Evolutionary conservation across 2,888 invertebrate genomes (phyloP).

Genomic region (Cephus rjabovi): DNA sequence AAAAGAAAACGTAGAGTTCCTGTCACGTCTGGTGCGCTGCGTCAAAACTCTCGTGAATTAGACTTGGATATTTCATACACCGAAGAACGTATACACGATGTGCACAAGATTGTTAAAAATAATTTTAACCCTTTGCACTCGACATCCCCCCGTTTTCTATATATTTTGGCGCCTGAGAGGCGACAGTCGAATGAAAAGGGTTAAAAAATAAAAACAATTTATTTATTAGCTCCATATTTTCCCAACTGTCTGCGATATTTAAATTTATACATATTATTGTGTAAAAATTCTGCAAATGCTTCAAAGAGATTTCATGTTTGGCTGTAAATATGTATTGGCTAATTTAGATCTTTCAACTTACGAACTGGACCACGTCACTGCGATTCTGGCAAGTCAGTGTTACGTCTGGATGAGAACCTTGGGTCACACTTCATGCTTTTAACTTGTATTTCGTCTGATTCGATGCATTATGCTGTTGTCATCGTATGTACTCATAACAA

Average conservation of each 20-base stretch:
- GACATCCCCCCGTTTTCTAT: too few species aligned
- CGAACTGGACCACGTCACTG: background rate
- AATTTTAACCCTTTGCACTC: background rate
- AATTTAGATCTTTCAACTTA: background rate
- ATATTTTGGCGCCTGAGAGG: too few species aligned
- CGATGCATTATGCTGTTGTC: too few species aligned
- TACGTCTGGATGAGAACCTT: too few species aligned
- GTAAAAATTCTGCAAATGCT: background rate
- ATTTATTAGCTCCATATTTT: background rate
- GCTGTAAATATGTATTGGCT: background rate
- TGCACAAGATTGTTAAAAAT: background rate
- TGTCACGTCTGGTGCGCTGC: slow-evolving; percentile 2
- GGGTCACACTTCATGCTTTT: too few species aligned
- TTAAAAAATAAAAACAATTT: background rate
- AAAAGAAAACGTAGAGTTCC: background rate
- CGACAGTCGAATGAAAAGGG: too few species aligned
- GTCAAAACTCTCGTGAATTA: slow-evolving; percentile 1
- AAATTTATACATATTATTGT: background rate
- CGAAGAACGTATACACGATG: background rate
- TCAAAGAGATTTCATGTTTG: background rate
- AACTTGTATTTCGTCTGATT: too few species aligned
- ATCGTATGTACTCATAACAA: too few species aligned
- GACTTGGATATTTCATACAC: background rate
- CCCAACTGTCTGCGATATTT: background rate
- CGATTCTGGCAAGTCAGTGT: background rate